These are phyloP conservation scores for Eriosoma lanigerum DNA, from an alignment of 1,140 invertebrate genomes.

Conservation along the genomic window DNA sequence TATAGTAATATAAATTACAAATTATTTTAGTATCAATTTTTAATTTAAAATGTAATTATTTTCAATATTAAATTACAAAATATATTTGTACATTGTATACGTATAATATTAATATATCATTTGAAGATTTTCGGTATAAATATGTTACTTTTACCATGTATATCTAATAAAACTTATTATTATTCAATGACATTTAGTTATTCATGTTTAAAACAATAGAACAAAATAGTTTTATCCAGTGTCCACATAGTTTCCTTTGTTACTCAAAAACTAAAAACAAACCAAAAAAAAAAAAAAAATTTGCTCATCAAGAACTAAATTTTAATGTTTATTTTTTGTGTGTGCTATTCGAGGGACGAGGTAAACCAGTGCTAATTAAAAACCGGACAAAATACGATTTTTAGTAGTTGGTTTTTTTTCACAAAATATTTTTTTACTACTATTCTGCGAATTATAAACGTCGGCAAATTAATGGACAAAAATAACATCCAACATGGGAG, in stretches of 20 bases:
- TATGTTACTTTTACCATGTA: neutral
- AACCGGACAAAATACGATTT: slow-evolving; percentile 36
- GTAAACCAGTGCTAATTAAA: slow-evolving; percentile 49
- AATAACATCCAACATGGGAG: slow-evolving; percentile 22
- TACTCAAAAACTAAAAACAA: neutral
- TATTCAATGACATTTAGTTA: slow-evolving; percentile 22
- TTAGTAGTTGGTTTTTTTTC: slow-evolving; percentile 37
- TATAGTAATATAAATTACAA: too few species aligned
- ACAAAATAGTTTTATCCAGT: slow-evolving; percentile 25
- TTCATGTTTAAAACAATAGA: slow-evolving; percentile 25
- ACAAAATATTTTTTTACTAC: slow-evolving; percentile 31
- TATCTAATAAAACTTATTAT: neutral
- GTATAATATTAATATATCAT: too few species aligned
- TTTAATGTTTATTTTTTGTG: slow-evolving; percentile 11
- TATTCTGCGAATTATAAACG: slow-evolving; percentile 28
- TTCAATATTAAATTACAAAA: too few species aligned
- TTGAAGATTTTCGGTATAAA: neutral
- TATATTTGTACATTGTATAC: too few species aligned
- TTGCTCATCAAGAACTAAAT: slow-evolving; percentile 13
- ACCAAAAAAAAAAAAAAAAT: neutral
- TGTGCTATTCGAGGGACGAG: slow-evolving; percentile 20
- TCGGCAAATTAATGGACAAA: slow-evolving; percentile 12
- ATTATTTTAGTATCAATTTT: too few species aligned
- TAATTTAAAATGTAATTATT: too few species aligned
- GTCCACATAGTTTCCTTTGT: slow-evolving; percentile 27